Evolutionary conservation across 2,797 vertebrate species (phyloP), one percentile per base, ranked within the genome.

Genomic region (Coregonus sp.): DNA sequence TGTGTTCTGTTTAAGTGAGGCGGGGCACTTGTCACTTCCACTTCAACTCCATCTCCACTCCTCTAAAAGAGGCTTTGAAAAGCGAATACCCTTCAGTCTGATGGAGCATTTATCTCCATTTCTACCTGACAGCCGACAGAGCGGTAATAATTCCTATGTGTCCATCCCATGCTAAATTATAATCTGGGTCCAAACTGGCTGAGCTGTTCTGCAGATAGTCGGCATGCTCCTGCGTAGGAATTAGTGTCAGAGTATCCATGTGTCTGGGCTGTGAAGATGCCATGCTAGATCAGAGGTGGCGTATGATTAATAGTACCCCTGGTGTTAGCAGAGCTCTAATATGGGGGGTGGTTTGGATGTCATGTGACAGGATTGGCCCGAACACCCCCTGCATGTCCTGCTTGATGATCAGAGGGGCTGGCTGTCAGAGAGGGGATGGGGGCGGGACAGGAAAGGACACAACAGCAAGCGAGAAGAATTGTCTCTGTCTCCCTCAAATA

Each of bases 71-170:
- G 76, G 52, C 81, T 81, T 86, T 88, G 78, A 85, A 86, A 86
- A 81, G 75, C n/a, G 81, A 85, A 83, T 72, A 77, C 74, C 71
- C 80, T 69, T 80, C 67, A 56, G 77, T 76, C 78, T 83, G 75
- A 79, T 78, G 29, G 56, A 80, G 70, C 79, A 81, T 90, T 90
- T 87, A 84, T 91, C 81, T 84, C 79, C 74, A 79, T 88, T 88
- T 86, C 59, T 74, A 78, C 70, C 56, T 80, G 67, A 69, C 52
- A 75, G 66, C 84, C 76, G 70, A 81, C 74, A 80, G 82, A 86
- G 67, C 20, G 74, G 71, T 68, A 85, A 73, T 84, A 76, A 75
- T 80, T 79, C 74, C 69, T 68, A 63, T 63, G 35, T 86, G 80
- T 74, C 74, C 20, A 12, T 86, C 82, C 71, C 71, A 70, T 80